phyloP scores from a whole-genome alignment of 2,113 vertebrate genomes.

The Vireo altiloquus region DNA sequence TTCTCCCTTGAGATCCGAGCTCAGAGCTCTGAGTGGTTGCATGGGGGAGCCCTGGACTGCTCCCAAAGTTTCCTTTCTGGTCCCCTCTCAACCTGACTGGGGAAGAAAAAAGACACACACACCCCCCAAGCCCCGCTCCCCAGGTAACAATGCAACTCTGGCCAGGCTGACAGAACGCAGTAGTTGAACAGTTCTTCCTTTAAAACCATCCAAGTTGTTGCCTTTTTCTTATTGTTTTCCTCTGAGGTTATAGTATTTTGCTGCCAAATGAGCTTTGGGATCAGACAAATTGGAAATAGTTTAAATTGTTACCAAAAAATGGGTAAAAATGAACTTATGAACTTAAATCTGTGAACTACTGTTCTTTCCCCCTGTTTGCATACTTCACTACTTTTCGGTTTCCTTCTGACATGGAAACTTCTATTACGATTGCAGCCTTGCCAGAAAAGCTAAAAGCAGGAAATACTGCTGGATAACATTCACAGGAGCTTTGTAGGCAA shows the following conservation, averaged over 20 bases:
- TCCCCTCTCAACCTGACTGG: not conserved
- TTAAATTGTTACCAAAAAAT: not conserved
- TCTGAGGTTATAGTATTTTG: not conserved
- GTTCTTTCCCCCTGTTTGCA: not conserved
- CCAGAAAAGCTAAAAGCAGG: not conserved
- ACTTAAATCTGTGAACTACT: not conserved
- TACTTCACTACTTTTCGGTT: not conserved
- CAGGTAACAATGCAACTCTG: not conserved
- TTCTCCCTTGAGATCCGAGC: not conserved
- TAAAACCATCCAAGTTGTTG: not conserved
- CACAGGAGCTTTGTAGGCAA: not conserved
- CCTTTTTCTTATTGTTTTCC: too few species aligned
- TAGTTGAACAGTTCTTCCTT: not conserved
- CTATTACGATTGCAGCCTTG: not conserved
- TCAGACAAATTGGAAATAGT: not conserved
- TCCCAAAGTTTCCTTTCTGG: not conserved
- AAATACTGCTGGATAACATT: not conserved
- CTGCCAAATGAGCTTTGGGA: not conserved
- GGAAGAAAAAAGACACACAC: not conserved
- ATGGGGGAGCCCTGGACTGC: not conserved
- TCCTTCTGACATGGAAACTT: not conserved
- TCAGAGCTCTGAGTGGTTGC: not conserved
- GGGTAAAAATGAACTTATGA: not conserved
- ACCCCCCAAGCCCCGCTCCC: rapidly evolving
- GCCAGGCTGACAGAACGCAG: not conserved